These are phyloP conservation scores for Gavialis gangeticus DNA, from an alignment of 2,113 vertebrate genomes.

Conservation along the genomic window DNA sequence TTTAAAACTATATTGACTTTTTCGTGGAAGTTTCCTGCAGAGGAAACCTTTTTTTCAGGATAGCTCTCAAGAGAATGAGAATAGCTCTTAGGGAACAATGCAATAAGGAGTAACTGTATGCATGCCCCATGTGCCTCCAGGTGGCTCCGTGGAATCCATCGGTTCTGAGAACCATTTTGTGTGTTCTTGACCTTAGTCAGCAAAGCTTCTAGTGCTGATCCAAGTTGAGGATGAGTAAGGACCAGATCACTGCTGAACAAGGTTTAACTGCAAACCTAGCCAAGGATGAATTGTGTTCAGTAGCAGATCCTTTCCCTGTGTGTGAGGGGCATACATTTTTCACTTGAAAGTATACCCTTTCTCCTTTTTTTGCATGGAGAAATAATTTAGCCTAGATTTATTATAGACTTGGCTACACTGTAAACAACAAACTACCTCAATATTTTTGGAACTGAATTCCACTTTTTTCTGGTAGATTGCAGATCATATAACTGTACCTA, in stretches of 20 bases:
- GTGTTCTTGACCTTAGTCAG: background rate
- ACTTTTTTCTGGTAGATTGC: conserved; percentile 28
- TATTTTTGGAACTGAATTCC: conserved; percentile 51
- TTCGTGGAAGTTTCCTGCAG: background rate
- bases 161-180: background rate
- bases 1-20: background rate
- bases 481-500: conserved; percentile 24
- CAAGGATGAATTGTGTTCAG: background rate
- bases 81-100: background rate
- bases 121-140: background rate
- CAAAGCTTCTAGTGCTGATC: background rate
- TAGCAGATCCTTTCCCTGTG: background rate
- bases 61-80: background rate
- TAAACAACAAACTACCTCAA: conserved; percentile 42
- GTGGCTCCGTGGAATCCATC: background rate
- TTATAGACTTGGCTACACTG: background rate
- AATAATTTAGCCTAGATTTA: conserved; percentile 7
- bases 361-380: background rate
- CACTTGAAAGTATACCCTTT: background rate
- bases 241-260: background rate
- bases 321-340: background rate
- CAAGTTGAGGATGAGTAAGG: background rate
- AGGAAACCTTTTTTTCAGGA: background rate
- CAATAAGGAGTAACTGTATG: background rate
- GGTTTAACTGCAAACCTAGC: conserved; percentile 3